Percentiles rank a stretch among this genome's conserved stretches.
phyloP scores from a whole-genome alignment of 2,888 invertebrate species.

The Heliconius aoede region DNA sequence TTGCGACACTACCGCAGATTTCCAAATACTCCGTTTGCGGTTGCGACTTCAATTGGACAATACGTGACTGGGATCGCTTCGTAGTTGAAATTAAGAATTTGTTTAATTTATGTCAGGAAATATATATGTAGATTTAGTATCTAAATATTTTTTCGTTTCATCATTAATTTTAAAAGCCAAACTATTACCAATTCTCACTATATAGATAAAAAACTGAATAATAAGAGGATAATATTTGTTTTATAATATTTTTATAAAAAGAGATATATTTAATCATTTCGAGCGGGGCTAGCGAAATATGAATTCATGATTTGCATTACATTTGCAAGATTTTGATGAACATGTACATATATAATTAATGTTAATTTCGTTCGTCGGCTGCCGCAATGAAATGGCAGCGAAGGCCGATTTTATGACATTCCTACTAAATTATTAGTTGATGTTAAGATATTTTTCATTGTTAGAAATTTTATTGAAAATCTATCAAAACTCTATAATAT shows the following conservation, averaged over 20 bases:
- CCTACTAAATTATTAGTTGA: neutral
- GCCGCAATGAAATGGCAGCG: slow-evolving; percentile 7
- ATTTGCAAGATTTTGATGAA: slow-evolving; percentile 26
- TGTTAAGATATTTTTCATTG: neutral
- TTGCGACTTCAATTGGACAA: slow-evolving; percentile 30
- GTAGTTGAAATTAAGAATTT: neutral
- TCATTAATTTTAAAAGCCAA: neutral
- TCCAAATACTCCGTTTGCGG: slow-evolving; percentile 38
- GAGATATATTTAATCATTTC: neutral
- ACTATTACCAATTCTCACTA: neutral
- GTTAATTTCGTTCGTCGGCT: slow-evolving; percentile 31
- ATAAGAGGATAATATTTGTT: neutral
- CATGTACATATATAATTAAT: slow-evolving; percentile 31
- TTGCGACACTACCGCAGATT: slow-evolving; percentile 27
- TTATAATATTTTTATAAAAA: neutral
- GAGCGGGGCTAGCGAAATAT: neutral
- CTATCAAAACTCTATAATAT: neutral
- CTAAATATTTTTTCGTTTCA: too few relatives aligned
- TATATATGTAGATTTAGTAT: too few relatives aligned
- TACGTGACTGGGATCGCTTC: slow-evolving; percentile 14
- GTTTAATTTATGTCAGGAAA: too few relatives aligned
- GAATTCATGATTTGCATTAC: slow-evolving; percentile 32
- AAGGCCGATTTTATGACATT: slow-evolving; percentile 5
- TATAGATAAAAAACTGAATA: neutral
- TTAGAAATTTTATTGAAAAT: neutral